Evolutionary conservation across 2,797 vertebrate species (phyloP), one percentile per base, ranked within the genome.

Genomic region (Enteromius unitaeniatus): DNA sequence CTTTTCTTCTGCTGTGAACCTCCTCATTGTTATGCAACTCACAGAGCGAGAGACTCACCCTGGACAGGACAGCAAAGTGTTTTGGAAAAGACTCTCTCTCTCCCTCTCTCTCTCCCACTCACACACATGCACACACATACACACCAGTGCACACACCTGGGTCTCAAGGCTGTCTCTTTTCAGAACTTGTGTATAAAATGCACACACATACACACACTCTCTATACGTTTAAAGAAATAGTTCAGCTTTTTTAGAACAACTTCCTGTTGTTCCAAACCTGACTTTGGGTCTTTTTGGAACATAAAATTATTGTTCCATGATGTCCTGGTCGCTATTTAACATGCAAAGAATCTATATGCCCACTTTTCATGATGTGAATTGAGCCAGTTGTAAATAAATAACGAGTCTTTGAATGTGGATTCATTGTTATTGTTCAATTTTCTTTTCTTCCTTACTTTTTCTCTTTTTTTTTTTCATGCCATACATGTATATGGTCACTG

Each of bases 11-110:
- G 76, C 86, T 86, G 79, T 82, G 86, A 87, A 88, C 84, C 86
- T 84, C 86, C 86, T 88, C 88, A 86, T 88, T 83, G 86, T 86
- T 88, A 88, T 88, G 88, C 88, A 88, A 88, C 86, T 87, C 88
- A 87, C 88, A 88, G 82, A 86, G 88, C 53, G 62, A 88, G 84
- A 88, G 88, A 88, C 88, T 88, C 84, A 87, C 88, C 86, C 88
- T 88, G 88, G 86, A 87, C 86, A 88, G 88, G 88, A 88, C 86
- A 87, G 88, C 86, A 87, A 88, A 88, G 84, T 88, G 86, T 85
- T 87, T 85, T 72, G 86, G 86, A 88, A 75, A 86, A 87, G 77
- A 85, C 81, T 69, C 73, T 77, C 74, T 42, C 79, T 37, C 79
- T 21, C 79, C 19, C 60, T 21, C 14, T 14, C 79, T 64, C 55